Base-by-base conservation (phyloP, 2,888 invertebrate species). In the Platycheirus albimanus region DNA sequence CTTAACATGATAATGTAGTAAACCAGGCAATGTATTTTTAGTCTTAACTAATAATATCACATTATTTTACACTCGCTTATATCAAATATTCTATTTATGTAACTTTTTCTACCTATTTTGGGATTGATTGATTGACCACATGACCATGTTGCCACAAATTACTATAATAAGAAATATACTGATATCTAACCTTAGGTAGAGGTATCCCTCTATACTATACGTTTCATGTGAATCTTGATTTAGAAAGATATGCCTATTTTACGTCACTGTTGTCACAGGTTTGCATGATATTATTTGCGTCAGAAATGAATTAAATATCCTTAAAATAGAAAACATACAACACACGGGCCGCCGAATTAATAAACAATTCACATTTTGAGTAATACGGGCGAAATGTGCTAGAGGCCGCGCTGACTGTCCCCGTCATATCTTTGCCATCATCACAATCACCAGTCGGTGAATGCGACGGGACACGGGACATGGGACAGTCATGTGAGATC, bases 401-500 rank as follows among this genome's bases (percentile, higher is more conserved):
- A 43, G 13, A 52, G 47, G 24, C 61, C 13, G 15, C 81, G n/a
- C n/a, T n/a, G n/a, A n/a, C n/a, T n/a, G 81, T 77, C 71, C 72
- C 28, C 33, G 11, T 19, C 41, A 15, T 41, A 63, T 56, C 15
- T 51, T 47, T 43, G 10, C 13, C 43, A 47, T 15, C 74, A 58
- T 36, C 45, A 66, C 11, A 17, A 33, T 20, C 28, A 28, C 13
- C n/a, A 45, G 47, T 10, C 52, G 47, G 45, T 13, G 17, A 17
- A 20, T 19, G 19, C 45, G 45, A 3, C 11, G 20, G n/a, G n/a
- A n/a, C n/a, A n/a, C 6, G 4, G 13, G 38, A 13, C 58, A n/a
- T n/a, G 58, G 41, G 33, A 51, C 63, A 64, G 81, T 81, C 81
- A 81, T 81, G 81, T 81, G 77, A 81, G 71, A 43, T 81, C 76